Percentiles rank a stretch among this genome's conserved stretches.
These are phyloP conservation scores for Galagoides demidoff DNA, from an alignment of 2,797 vertebrate genomes.

Conservation along the genomic window DNA sequence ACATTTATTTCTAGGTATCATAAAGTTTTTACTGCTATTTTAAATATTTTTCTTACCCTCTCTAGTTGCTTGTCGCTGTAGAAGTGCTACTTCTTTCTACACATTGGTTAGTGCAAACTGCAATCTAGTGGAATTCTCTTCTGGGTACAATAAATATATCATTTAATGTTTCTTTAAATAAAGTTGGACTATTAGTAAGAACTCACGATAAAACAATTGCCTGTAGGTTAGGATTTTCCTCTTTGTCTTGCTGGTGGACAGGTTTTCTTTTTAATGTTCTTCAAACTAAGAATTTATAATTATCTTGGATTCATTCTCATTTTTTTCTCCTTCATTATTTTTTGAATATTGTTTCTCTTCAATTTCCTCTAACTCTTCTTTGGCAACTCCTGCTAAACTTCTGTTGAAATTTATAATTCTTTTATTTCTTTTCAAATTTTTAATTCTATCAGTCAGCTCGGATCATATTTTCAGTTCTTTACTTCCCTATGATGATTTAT, in stretches of 20 bases:
- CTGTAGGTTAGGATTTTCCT: neutral
- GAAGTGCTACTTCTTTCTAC: neutral
- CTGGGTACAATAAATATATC: neutral
- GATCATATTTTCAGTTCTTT: neutral
- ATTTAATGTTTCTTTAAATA: neutral
- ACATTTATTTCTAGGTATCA: neutral
- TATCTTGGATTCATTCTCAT: neutral
- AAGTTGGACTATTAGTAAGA: neutral
- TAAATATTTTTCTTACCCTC: neutral
- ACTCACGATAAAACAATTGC: neutral
- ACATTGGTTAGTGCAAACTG: neutral
- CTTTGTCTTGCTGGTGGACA: neutral
- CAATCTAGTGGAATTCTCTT: neutral
- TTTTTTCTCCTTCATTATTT: neutral
- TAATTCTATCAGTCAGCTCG: neutral
- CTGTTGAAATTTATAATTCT: neutral
- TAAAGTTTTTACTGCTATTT: neutral
- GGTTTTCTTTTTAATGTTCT: neutral
- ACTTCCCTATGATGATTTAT: neutral
- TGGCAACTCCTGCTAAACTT: neutral
- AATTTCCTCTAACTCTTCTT: neutral
- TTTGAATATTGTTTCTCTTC: neutral
- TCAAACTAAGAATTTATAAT: neutral
- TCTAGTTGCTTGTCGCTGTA: neutral
- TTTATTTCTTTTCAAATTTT: neutral